Conservation (phyloP, 1,140 invertebrate genomes). For the Melanaphis sacchari region DNA sequence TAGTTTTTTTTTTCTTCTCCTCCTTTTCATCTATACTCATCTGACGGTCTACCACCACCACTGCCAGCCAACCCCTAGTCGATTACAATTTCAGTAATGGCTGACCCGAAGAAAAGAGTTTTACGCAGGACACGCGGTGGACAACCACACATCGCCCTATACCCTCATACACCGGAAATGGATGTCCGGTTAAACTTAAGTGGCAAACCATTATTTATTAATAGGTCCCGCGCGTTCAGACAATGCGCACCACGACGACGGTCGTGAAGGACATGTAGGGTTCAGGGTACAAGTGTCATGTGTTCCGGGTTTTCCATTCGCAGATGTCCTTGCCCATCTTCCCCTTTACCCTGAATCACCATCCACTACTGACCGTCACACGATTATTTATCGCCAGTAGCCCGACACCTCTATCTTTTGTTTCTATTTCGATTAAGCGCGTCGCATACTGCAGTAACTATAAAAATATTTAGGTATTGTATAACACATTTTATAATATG, state of each 20-base stretch:
- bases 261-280: neutral
- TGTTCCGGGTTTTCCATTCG: neutral
- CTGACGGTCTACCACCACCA: neutral
- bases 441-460: too few species aligned
- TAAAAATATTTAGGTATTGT: too few species aligned
- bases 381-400: neutral
- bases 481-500: too few species aligned
- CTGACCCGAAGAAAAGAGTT: neutral
- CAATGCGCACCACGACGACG: neutral
- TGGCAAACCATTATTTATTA: constrained; percentile 56
- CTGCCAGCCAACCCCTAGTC: constrained; percentile 1
- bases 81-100: constrained; percentile 55
- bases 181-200: constrained; percentile 45
- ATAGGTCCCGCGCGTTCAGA: constrained; percentile 15
- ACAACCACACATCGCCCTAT: neutral
- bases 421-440: constrained; percentile 17
- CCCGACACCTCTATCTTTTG: constrained; percentile 18
- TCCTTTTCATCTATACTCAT: neutral
- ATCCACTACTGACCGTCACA: neutral
- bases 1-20: neutral
- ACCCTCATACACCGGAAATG: constrained; percentile 6
- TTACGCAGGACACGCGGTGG: neutral
- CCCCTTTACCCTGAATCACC: neutral
- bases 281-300: constrained; percentile 26
- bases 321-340: neutral